Evolutionary conservation across 2,888 invertebrate species (phyloP).

Genomic region (Cremastinae sp.): DNA sequence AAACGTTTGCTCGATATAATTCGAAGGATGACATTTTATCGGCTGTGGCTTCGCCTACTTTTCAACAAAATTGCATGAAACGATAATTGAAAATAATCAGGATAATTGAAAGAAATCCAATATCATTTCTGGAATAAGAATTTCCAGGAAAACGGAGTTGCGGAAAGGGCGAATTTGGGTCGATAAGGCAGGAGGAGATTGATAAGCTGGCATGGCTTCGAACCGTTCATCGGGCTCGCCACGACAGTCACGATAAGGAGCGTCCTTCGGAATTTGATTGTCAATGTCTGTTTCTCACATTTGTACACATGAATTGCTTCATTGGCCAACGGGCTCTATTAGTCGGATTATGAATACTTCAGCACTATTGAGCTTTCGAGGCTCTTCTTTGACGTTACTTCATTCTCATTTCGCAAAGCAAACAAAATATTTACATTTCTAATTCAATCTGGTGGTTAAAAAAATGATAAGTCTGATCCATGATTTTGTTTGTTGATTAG

Average conservation of each 20-base stretch:
- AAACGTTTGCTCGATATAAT: no score
- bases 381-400: neutral
- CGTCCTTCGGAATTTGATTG: constrained; percentile 53
- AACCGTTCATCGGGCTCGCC: constrained; percentile 20
- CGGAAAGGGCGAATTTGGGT: constrained; percentile 10
- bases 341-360: constrained; percentile 30
- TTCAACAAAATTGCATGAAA: neutral
- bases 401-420: no score
- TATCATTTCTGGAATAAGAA: constrained; percentile 3
- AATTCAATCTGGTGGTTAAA: no score
- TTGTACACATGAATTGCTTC: neutral
- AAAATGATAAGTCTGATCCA: no score
- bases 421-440: no score
- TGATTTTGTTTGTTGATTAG: no score
- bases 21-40: no score
- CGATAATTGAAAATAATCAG: neutral
- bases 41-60: neutral
- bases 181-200: neutral
- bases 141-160: neutral
- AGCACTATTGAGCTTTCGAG: constrained; percentile 15
- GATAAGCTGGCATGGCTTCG: constrained; percentile 6
- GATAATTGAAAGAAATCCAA: neutral
- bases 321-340: constrained; percentile 21
- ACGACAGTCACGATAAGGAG: constrained; percentile 43
- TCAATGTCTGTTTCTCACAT: constrained; percentile 40